These are phyloP conservation scores for Pristionchus mayeri DNA, from an alignment of 2,888 invertebrate species.

Conservation along the genomic window DNA sequence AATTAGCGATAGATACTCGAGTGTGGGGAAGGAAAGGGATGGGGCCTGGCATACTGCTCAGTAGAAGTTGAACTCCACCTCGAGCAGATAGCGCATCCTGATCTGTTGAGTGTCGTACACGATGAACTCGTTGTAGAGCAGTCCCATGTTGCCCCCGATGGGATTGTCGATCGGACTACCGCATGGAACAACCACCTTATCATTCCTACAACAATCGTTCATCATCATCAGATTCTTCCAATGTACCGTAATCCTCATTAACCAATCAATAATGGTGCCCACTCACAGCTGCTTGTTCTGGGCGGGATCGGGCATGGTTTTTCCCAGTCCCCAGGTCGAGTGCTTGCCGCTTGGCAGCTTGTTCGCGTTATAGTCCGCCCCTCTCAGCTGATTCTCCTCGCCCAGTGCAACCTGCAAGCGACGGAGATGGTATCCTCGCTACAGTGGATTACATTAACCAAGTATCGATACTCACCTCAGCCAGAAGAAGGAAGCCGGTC, in stretches of 20 bases:
- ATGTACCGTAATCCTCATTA: background rate
- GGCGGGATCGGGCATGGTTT: slow-evolving; percentile 75
- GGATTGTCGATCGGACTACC: slow-evolving; percentile 7
- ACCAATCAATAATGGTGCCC: background rate
- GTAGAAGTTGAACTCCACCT: slow-evolving; percentile 76
- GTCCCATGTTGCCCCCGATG: slow-evolving; percentile 65
- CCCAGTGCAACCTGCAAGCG: slow-evolving; percentile 75
- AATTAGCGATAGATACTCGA: too few species aligned
- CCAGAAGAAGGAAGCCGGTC: slow-evolving; percentile 77
- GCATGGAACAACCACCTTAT: slow-evolving; percentile 35
- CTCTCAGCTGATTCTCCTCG: slow-evolving; percentile 75
- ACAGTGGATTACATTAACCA: too few species aligned
- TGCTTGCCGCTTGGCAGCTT: slow-evolving; percentile 77
- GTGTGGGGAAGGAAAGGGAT: too few species aligned
- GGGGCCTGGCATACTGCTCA: background rate
- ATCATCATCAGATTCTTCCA: background rate
- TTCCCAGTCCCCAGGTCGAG: slow-evolving; percentile 77
- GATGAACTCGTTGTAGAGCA: slow-evolving; percentile 79
- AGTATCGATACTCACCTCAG: slow-evolving; percentile 76
- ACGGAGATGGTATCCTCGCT: background rate
- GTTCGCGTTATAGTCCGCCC: slow-evolving; percentile 76
- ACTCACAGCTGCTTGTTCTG: slow-evolving; percentile 55
- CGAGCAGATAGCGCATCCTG: slow-evolving; percentile 78
- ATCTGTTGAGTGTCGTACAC: slow-evolving; percentile 78
- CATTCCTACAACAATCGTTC: background rate